Conservation (phyloP, 2,113 vertebrate genomes). For the Ceratotherium simum region DNA sequence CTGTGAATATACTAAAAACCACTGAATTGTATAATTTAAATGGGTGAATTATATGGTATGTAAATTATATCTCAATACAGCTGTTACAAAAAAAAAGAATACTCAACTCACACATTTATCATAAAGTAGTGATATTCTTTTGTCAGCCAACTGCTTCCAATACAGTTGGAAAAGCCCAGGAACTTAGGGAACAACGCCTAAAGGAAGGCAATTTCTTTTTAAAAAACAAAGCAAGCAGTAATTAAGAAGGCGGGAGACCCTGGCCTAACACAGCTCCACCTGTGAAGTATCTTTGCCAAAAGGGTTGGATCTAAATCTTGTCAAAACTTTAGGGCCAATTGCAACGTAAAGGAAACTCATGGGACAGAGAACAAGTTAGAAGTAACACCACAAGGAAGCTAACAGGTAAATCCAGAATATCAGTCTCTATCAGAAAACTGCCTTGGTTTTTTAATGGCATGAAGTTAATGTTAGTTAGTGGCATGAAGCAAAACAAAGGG, state of each 20-base stretch:
- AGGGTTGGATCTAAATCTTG: not conserved
- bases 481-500: no score
- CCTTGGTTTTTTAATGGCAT: not conserved
- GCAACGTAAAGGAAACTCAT: rapidly evolving
- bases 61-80: not conserved
- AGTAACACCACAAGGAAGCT: not conserved
- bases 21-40: not conserved
- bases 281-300: not conserved
- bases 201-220: not conserved
- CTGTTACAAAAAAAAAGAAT: not conserved
- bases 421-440: not conserved
- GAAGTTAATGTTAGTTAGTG: no score
- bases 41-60: not conserved
- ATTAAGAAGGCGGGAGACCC: not conserved
- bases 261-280: not conserved
- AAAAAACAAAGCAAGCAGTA: not conserved
- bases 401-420: not conserved
- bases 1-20: not conserved
- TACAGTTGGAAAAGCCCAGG: not conserved
- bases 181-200: not conserved
- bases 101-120: not conserved
- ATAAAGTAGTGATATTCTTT: not conserved
- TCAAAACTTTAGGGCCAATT: not conserved
- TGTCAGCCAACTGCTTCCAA: not conserved
- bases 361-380: not conserved